Evolutionary conservation across 2,113 vertebrate genomes (phyloP), one percentile per base, ranked within the genome.

Genomic region (Gorsachius goisagi): DNA sequence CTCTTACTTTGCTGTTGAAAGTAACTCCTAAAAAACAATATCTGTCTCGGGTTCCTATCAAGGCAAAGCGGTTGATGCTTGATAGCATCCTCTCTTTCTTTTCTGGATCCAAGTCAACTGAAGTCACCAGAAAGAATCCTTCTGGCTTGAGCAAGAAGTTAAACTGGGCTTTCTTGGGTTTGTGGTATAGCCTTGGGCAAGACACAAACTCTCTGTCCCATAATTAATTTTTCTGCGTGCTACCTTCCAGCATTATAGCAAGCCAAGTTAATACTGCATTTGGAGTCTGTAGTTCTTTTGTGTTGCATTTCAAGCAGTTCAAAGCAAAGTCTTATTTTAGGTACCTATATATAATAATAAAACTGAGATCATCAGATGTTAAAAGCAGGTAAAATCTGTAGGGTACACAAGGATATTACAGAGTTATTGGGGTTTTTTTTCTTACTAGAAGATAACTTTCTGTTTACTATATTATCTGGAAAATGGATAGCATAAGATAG

Each of bases 291-390:
- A 52, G n/a, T 12, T 95, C 64, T 91, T 91, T 69, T 39, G 73
- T 17, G 9, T 6, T 85, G 27, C 47, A 68, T 80, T 90, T 94
- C 88, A 91, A 75, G 28, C 3, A 84, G 85, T 77, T 88, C 88
- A 93, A 84, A 94, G 45, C 41, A 71, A 79, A 92, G 32, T 35
- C 52, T 84, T 94, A 52, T 52, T 96, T 95, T 92, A 87, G 30
- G 26, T 55, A 66, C 19, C 15, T 62, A 26, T 33, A 53, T 59
- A 33, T 83, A 77, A 76, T 83, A 74, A 47, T 44, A 63, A 90
- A 88, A n/a, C 35, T 66, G 44, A 84, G 56, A 78, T 89, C 37
- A 64, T 60, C 33, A 71, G 35, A 45, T 71, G 6, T 39, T 72
- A 84, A 32, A 67, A 80, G 44, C 22, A 74, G 66, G 87, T 79